These are phyloP conservation scores for Acrobasis repandana DNA, from an alignment of 2,888 invertebrate genomes.

Conservation along the genomic window DNA sequence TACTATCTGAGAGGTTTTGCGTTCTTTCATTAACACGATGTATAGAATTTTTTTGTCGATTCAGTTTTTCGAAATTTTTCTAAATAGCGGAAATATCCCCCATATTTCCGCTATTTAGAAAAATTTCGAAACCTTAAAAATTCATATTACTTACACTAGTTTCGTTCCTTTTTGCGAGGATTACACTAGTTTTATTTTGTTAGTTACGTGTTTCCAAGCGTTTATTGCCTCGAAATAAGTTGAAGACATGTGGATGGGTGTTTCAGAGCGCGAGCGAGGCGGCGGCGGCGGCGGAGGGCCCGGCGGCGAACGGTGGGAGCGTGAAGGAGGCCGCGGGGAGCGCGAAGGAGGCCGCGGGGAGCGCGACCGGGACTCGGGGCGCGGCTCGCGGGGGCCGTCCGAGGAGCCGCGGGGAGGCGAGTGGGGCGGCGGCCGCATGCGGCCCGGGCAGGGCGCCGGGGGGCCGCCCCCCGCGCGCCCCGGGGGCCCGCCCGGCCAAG, in stretches of 20 bases:
- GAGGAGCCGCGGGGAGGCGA: slow-evolving; percentile 65
- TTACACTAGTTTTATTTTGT: too few species aligned
- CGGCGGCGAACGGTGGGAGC: slow-evolving; percentile 69
- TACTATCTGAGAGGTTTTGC: too few species aligned
- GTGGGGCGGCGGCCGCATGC: slow-evolving; percentile 68
- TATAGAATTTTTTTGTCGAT: too few species aligned
- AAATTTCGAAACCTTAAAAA: too few species aligned
- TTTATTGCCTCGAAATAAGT: neutral
- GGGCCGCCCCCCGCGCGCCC: slow-evolving; percentile 51
- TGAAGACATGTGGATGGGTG: slow-evolving; percentile 13
- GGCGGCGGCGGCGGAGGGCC: slow-evolving; percentile 66
- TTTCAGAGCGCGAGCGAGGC: slow-evolving; percentile 48
- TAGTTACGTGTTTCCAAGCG: too few species aligned
- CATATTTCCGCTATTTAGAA: too few species aligned
- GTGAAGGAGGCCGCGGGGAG: slow-evolving; percentile 44
- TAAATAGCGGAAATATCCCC: too few species aligned
- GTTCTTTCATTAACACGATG: too few species aligned
- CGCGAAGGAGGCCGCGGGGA: slow-evolving; percentile 44
- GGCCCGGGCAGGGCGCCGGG: slow-evolving; percentile 45
- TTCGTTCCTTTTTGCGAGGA: too few species aligned
- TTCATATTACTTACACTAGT: too few species aligned
- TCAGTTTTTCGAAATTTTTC: too few species aligned
- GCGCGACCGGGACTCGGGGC: slow-evolving; percentile 48
- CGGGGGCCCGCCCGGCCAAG: slow-evolving; percentile 39
- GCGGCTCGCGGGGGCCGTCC: slow-evolving; percentile 66